Evolutionary conservation across 2,888 invertebrate genomes (phyloP).

Genomic region (Archaeoteleia sp.): DNA sequence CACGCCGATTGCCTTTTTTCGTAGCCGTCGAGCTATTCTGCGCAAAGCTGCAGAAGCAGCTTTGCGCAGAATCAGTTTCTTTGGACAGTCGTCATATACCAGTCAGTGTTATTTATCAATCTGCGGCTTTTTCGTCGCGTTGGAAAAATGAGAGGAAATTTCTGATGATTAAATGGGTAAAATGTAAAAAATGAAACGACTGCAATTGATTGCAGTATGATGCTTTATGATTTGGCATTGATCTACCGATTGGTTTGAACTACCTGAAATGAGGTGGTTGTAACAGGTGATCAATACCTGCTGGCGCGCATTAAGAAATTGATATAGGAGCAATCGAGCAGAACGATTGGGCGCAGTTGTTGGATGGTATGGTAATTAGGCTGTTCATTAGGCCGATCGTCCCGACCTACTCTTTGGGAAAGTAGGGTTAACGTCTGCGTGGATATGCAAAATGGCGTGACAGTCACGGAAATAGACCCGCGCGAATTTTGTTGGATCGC

Average conservation of each 20-base stretch:
- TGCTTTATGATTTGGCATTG: too few species aligned
- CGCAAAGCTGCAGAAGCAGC: too few species aligned
- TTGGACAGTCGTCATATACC: too few species aligned
- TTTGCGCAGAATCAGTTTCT: too few species aligned
- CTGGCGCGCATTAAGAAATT: conserved; percentile 14
- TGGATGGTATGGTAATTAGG: conserved; percentile 42
- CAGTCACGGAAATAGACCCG: conserved; percentile 70
- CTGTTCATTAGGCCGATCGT: conserved; percentile 34
- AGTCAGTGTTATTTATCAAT: too few species aligned
- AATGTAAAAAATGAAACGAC: too few species aligned
- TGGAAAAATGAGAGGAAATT: too few species aligned
- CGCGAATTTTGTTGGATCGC: conserved; percentile 69
- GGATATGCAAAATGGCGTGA: conserved; percentile 70
- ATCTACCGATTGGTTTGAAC: too few species aligned
- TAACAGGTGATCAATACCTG: background rate
- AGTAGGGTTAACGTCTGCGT: conserved; percentile 67
- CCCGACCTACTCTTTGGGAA: conserved; percentile 31
- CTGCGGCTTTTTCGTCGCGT: too few species aligned
- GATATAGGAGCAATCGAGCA: conserved; percentile 24
- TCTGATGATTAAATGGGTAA: too few species aligned
- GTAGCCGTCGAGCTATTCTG: too few species aligned
- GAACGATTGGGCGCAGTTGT: conserved; percentile 16
- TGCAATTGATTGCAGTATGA: too few species aligned
- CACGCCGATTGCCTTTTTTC: conserved; percentile 3
- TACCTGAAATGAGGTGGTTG: conserved; percentile 16